Evolutionary conservation across 2,888 invertebrate genomes (phyloP), one percentile per base, ranked within the genome.

Genomic region (Sarcophaga rosellei): DNA sequence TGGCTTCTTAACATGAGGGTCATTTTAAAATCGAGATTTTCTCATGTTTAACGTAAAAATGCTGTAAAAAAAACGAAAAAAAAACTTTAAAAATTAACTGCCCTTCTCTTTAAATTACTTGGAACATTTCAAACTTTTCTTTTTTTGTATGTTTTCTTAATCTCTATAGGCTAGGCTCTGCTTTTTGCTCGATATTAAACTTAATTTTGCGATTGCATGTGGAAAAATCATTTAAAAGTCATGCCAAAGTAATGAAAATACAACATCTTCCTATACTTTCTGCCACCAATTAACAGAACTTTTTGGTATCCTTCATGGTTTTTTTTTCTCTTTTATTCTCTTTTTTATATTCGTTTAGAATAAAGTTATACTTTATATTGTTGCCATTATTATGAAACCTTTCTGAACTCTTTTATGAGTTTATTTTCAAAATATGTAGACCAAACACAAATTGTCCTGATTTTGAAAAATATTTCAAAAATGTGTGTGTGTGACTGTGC

Each of bases 1-100:
- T 87, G 79, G 79, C 76, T 84, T 73, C 68, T 82, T 84, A 80
- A 84, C 87, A 87, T 84, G 87, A 87, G 87, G 87, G 87, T 87
- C 76, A 87, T 87, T 84, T 84, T 59, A 62, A 62, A 81, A 53
- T 10, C 35, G 35, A 10, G 69, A 78, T 81, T 53, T 86, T 81
- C 77, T 74, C 77, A 74, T 81, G 83, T 68, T 80, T 69, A 83
- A 65, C 8, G 35, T 35, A 35, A 35, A 35, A 35, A 35, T 35
- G 44, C 66, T 35, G 12, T 72, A 44, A 45, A n/a, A 59, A n/a
- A 59, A 45, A 20, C n/a, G 59, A 59, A 72, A 23, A 15, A 45
- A 63, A 78, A 61, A 70, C 53, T 17, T 66, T 62, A 59, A 76
- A 17, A 79, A 72, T 59, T 65, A 75, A 70, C 74, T 74, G 74